Conservation (phyloP, 2,797 vertebrate genomes). For the Pseudomugil gertrudae region DNA sequence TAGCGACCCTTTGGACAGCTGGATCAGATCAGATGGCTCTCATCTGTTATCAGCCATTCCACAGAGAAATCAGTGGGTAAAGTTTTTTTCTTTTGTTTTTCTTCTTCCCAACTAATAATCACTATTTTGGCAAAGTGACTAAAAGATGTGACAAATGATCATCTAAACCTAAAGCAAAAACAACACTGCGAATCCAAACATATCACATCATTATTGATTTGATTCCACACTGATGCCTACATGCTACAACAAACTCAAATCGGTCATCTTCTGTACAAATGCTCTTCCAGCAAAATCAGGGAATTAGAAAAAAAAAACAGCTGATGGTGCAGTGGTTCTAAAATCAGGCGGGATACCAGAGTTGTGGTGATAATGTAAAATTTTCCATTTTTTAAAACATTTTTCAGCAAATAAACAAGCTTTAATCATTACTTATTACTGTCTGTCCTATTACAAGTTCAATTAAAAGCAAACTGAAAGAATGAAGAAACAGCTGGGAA, state of each 20-base stretch:
- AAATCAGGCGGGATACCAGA: not conserved
- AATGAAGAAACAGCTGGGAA: not conserved
- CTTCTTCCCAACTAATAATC: not conserved
- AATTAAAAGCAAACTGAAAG: not conserved
- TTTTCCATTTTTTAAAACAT: not conserved
- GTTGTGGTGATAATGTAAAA: not conserved
- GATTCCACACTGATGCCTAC: not conserved
- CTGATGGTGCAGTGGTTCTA: not conserved
- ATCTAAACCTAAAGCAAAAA: not conserved
- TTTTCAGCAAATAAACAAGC: not conserved
- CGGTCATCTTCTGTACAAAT: not conserved
- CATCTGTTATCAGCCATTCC: not conserved
- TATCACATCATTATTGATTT: not conserved
- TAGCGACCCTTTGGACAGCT: not conserved
- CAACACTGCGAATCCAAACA: slow-evolving; percentile 4
- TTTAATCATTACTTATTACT: not conserved
- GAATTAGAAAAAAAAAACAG: not conserved
- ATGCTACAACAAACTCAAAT: not conserved
- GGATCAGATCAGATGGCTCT: not conserved
- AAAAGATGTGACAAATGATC: slow-evolving; percentile 1
- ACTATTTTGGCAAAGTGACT: slow-evolving; percentile 10
- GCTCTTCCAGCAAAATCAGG: not conserved
- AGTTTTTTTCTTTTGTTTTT: not conserved
- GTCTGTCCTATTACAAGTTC: not conserved
- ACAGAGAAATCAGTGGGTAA: not conserved